Base-by-base conservation (phyloP, 1,140 invertebrate genomes). In the Leptopilina clavipes region DNA sequence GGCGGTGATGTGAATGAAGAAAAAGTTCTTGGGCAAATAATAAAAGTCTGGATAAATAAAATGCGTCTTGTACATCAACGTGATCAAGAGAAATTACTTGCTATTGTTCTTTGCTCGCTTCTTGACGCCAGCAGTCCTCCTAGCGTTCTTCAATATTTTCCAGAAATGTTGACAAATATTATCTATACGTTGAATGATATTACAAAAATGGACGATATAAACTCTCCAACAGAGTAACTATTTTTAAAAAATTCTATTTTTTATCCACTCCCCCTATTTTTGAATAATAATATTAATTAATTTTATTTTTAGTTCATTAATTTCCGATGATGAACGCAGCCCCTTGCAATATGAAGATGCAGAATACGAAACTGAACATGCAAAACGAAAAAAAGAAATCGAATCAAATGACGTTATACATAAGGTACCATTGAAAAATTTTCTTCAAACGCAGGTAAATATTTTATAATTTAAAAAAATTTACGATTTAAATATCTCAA, bases 141-240 rank as follows among this genome's bases (percentile, higher is more conserved):
- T 25, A 79, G 82, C 10, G 92, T 97, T 65, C 89, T 95, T 45
- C 93, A 95, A 83, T 92, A 94, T 75, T 95, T 97, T 88, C 92
- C 93, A 71, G 91, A 91, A 18, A 95, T 97, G 70, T 92, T 98
- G 80, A 91, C 94, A 56, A 93, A 94, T 82, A 93, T 98, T 81
- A 93, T 95, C 37, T 95, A 97, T 90, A 94, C 95, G 8, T 89
- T 98, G 52, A 96, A 97, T 90, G 97, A 98, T 87, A 93, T 98
- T 70, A 94, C 93, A 85, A 94, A 93, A 84, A 92, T 91, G 71
- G 95, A 96, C 82, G 94, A 96, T 14, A 92, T 91, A 78, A 93
- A 93, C 14, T 87, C 86, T 81, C 92, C 92, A 82, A 87, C 93
- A 56, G 94, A 95, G 94, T 96, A 91, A 94, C 94, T 76, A 59